Evolutionary conservation across 2,797 vertebrate genomes (phyloP), one percentile per base, ranked within the genome.

Genomic region (Meriones psammophilus): DNA sequence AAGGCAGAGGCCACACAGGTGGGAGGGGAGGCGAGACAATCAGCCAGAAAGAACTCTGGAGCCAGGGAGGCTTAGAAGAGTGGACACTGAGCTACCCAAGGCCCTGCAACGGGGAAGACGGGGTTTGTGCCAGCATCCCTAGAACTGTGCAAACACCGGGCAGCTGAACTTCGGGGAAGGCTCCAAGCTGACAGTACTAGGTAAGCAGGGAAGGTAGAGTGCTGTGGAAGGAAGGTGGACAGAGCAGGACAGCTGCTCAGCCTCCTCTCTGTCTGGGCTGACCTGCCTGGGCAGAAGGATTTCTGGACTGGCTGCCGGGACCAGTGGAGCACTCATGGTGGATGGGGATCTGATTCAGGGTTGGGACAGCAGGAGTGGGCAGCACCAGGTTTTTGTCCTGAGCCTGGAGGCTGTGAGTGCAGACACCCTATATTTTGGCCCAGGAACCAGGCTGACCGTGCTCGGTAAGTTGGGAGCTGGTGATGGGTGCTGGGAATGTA

Each of bases 381-480:
- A 73, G 74, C 4, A 7, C 58, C 1, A 6, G 2, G 94, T 97
- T 98, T 96, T 96, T 97, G 96, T 91, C 88, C 85, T 13, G 94
- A 74, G 69, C 30, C 64, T 15, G n/a, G 14, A 39, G 22, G 89
- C 96, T 94, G 97, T 97, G 97, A 96, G 88, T 78, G 0, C 62
- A 84, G 66, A 95, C 54, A 94, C 71, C 85, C 97, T 84, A 64
- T 96, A 94, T 98, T 96, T 98, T 95, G 98, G 98, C 69, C 81
- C 84, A 3, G 98, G 98, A 88, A 98, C 97, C 68, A 98, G 98
- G 98, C 98, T 98, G 97, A 98, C 96, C 0, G 98, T 98, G 92
- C 96, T 98, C 0, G 98, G 98, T 98, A 98, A 99, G 98, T 94
- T 12, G 33, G 33, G 46, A 3, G 0, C 3, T 0, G 20, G 78